Base-by-base conservation (phyloP, 2,888 invertebrate species). In the Cheilosia impressa region DNA sequence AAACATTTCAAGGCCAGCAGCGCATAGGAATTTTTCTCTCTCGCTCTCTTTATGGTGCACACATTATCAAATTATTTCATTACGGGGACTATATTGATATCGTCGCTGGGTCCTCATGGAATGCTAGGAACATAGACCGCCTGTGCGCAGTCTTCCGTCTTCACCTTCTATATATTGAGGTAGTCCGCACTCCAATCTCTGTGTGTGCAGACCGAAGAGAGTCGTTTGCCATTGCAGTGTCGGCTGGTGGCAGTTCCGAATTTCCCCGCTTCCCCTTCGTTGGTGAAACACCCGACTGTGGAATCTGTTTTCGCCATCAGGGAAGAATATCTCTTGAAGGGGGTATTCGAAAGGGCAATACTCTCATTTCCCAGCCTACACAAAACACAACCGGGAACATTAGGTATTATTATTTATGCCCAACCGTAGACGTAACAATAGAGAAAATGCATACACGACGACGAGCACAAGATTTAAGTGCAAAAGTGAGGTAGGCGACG, bases 51-150 rank as follows among this genome's bases (percentile, higher is more conserved):
- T 76, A 79, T 75, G 63, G 58, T 84, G 84, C 84, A 84, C 65
- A 75, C 65, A 75, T 79, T 84, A 84, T 84, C 80, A 75, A 84
- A 84, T 84, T 84, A 84, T 84, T 71, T 84, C 79, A 84, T 84
- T 84, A 71, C 47, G 55, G 76, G 43, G 60, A 75, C 75, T 79
- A 66, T 79, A 71, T 71, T 79, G 66, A 79, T 75, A 84, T 84
- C 84, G 65, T 84, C 75, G 71, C 62, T 62, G 50, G 65, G 58
- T 69, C 43, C 69, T 62, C 38, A 9, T 47, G 17, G 47, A 47
- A 47, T 17, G 47, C 17, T 19, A 50, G 22, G 6, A 47, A 19
- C 22, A 22, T 1, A 13, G 13, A 47, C 65, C 7, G 65, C n/a
- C 31, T 69, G 17, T 84, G 84, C 79, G 84, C 79, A 83, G 38